Evolutionary conservation across 2,888 invertebrate species (phyloP).

Genomic region (Volucella bombylans): DNA sequence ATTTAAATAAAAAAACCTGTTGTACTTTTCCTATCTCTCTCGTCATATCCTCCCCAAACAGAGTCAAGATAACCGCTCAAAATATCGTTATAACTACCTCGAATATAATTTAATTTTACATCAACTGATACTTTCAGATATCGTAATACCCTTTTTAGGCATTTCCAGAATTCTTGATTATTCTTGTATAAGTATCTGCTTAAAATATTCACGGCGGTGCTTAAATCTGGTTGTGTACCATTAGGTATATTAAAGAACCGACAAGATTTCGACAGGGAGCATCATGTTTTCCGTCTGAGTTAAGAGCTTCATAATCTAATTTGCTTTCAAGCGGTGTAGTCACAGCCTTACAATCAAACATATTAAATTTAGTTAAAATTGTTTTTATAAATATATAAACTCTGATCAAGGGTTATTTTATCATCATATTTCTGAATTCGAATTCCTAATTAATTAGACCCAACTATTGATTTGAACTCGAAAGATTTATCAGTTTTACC

Average conservation of each 20-base stretch:
- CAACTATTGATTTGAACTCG: too few species aligned
- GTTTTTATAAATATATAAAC: conserved; percentile 67
- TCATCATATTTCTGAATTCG: conserved; percentile 56
- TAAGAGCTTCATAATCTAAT: too few species aligned
- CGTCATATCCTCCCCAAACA: conserved; percentile 52
- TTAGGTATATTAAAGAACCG: too few species aligned
- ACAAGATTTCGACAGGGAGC: too few species aligned
- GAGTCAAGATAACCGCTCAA: too few species aligned
- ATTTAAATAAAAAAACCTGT: conserved; percentile 62
- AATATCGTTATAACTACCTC: conserved; percentile 35
- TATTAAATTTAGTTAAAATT: conserved; percentile 75
- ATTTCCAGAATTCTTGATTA: too few species aligned
- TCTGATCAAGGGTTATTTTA: conserved; percentile 63
- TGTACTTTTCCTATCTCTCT: conserved; percentile 58
- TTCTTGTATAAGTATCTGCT: too few species aligned
- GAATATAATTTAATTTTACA: conserved; percentile 51
- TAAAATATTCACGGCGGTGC: too few species aligned
- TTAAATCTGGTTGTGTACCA: too few species aligned
- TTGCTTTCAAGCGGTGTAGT: conserved; percentile 74
- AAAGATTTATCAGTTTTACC: too few species aligned
- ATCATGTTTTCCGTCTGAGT: too few species aligned
- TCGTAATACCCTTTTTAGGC: conserved; percentile 40
- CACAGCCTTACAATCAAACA: conserved; percentile 74
- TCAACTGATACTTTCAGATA: background rate
- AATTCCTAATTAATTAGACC: too few species aligned